A percentile compares a stretch with the other conserved stretches of the same genome.
Evolutionary conservation across 2,888 invertebrate genomes (phyloP).

Genomic region (Leptinotarsa juncta): DNA sequence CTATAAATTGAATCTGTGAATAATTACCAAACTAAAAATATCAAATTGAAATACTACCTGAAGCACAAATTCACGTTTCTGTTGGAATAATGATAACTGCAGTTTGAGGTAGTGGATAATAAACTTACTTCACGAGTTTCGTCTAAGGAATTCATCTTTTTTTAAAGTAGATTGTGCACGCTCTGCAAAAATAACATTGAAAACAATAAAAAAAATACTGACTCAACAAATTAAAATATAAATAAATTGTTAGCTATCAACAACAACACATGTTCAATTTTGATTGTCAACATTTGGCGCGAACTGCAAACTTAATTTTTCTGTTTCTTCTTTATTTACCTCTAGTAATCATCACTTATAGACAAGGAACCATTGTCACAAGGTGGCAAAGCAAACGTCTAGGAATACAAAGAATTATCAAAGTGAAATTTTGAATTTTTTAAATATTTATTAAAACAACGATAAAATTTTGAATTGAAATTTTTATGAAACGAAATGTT

Average conservation of each 20-base stretch:
- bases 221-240: constrained; percentile 20
- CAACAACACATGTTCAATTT: neutral
- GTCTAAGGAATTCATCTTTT: neutral
- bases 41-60: constrained; percentile 11
- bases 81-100: neutral
- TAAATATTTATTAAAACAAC: too few relatives aligned
- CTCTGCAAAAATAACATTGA: neutral
- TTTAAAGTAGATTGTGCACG: neutral
- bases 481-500: too few relatives aligned
- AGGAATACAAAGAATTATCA: too few relatives aligned
- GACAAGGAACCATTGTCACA: too few relatives aligned
- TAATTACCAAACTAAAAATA: neutral
- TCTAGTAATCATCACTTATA: too few relatives aligned
- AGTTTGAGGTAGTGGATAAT: neutral
- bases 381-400: too few relatives aligned
- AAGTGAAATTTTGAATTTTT: too few relatives aligned
- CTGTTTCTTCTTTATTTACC: too few relatives aligned
- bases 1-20: constrained; percentile 15
- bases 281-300: constrained; percentile 27
- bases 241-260: neutral
- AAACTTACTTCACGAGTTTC: constrained; percentile 1
- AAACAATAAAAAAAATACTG: constrained; percentile 11
- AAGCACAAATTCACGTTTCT: neutral
- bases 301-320: neutral
- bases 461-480: too few relatives aligned